Conservation (phyloP, 2,888 invertebrate species). For the Dynastes tityus region DNA sequence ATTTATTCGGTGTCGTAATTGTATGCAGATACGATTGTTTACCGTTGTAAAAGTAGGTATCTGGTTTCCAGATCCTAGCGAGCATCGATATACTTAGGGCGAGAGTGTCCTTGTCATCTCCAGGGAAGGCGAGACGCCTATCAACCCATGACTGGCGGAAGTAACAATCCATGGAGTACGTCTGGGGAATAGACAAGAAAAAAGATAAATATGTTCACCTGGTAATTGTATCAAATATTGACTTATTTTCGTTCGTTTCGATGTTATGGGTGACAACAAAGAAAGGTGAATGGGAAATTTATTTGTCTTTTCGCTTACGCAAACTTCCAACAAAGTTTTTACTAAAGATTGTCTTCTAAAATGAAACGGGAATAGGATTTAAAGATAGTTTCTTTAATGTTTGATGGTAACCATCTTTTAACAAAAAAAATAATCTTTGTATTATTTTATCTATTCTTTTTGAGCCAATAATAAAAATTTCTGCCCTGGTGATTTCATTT, state of each 20-base stretch:
- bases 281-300: not conserved
- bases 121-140: constrained; percentile 80
- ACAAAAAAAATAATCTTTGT: too few species aligned
- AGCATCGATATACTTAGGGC: constrained; percentile 87
- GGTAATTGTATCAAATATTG: constrained; percentile 32
- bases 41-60: constrained; percentile 89
- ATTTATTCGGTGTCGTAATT: constrained; percentile 89
- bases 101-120: constrained; percentile 77
- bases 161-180: constrained; percentile 91
- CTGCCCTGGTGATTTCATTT: too few species aligned
- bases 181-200: constrained; percentile 71
- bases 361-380: not conserved
- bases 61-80: constrained; percentile 88
- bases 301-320: not conserved
- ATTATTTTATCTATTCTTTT: too few species aligned
- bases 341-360: not conserved
- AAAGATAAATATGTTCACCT: constrained; percentile 39
- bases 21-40: constrained; percentile 88
- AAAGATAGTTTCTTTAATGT: too few species aligned
- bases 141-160: constrained; percentile 91
- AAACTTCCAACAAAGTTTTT: not conserved
- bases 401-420: too few species aligned
- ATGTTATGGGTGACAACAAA: not conserved
- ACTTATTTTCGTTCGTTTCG: constrained; percentile 6
- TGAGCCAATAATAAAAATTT: too few species aligned